Evolutionary conservation across 2,888 invertebrate species (phyloP).

Genomic region (Netelia inedita): DNA sequence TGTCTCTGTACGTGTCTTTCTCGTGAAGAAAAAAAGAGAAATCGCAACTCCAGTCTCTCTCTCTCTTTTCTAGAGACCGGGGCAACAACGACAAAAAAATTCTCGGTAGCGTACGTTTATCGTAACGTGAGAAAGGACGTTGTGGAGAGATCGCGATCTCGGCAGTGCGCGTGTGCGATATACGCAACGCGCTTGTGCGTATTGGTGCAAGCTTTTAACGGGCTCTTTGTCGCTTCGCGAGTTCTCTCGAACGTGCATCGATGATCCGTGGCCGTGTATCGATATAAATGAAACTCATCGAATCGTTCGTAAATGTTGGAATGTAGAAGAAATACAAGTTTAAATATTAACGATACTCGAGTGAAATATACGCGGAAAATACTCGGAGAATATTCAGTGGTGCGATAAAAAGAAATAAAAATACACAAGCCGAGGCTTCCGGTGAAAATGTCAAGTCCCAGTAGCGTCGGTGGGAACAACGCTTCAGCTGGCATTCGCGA

Average conservation of each 20-base stretch:
- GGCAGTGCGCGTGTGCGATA: background rate
- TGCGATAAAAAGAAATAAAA: conserved; percentile 19
- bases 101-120: background rate
- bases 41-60: conserved; percentile 5
- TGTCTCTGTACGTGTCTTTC: background rate
- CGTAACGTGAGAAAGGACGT: background rate
- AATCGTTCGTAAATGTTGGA: background rate
- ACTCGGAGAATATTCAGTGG: background rate
- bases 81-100: background rate
- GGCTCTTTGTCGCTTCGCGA: conserved; percentile 20
- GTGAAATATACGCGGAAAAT: background rate
- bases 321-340: background rate
- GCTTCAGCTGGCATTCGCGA: conserved; percentile 74
- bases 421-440: background rate
- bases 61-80: background rate
- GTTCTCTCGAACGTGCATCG: conserved; percentile 20
- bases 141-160: background rate
- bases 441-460: conserved; percentile 77
- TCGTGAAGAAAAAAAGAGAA: conserved; percentile 18
- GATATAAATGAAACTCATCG: conserved; percentile 15
- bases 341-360: background rate
- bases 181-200: conserved; percentile 4
- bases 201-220: background rate
- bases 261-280: conserved; percentile 10
- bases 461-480: conserved; percentile 64